Base-by-base conservation (phyloP, 2,888 invertebrate genomes). In the Pseudeuparius sepicola region DNA sequence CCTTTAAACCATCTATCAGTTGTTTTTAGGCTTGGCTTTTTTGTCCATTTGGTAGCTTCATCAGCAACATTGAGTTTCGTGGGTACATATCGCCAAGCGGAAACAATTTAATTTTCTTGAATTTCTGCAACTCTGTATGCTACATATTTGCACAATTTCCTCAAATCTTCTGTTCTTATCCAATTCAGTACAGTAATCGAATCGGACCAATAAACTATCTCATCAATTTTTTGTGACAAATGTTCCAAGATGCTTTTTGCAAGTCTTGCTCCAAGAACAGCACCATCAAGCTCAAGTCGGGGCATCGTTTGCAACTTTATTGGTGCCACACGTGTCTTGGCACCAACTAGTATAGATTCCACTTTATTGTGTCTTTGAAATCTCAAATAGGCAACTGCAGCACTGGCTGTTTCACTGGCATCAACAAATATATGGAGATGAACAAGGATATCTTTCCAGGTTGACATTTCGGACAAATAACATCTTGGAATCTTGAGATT, bases 101-200 rank as follows among this genome's bases (percentile, higher is more conserved):
- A n/a, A n/a, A n/a, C n/a, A n/a, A n/a, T n/a, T n/a, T n/a, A n/a
- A n/a, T n/a, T n/a, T n/a, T n/a, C n/a, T n/a, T n/a, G n/a, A n/a
- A n/a, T n/a, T n/a, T n/a, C n/a, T n/a, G n/a, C n/a, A n/a, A n/a
- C n/a, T n/a, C 48, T 34, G 31, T 47, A 42, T 1, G 43, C 44
- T 2, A 48, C 47, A 18, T 47, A 53, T 3, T 45, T 36, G 37
- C 46, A 46, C 31, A 48, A 48, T 25, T 43, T 45, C 24, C 49
- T 36, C 2, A 26, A 25, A 2, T 43, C 41, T 6, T 49, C 46
- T 4, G 45, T 45, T 16, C 37, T 24, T 4, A 52, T 31, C 50
- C 50, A 52, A 5, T 30, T 23, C 10, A 51, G 17, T 7, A 48
- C 50, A 2, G 43, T 48, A 32, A 37, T 46, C 1, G 50, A 54